Conservation (phyloP, 2,113 vertebrate species). For the Oreochromis spilurus region DNA sequence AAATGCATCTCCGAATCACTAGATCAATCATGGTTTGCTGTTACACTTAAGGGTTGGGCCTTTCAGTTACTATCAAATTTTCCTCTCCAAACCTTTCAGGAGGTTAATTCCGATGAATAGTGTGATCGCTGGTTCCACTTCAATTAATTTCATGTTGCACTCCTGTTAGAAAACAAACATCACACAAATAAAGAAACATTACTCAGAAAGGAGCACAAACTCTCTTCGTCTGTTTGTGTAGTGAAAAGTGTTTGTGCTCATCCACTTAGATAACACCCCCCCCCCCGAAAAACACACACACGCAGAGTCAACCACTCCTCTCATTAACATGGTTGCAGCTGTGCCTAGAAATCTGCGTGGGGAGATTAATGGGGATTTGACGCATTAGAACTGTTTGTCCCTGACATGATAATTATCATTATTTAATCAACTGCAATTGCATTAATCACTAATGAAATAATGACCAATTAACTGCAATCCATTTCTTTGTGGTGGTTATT, state of each 20-base stretch:
- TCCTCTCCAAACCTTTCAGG: background rate
- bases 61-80: background rate
- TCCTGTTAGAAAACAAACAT: conserved; percentile 14
- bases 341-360: background rate
- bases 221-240: background rate
- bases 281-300: background rate
- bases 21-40: background rate
- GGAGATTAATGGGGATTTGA: conserved; percentile 30
- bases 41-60: background rate
- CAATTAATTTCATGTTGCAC: conserved; percentile 1
- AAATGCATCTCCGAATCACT: background rate
- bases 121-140: background rate
- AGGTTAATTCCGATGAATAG: conserved; percentile 1
- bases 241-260: background rate
- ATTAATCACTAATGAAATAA: conserved; percentile 25
- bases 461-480: background rate
- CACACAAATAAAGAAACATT: background rate
- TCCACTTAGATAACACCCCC: background rate
- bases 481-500: background rate
- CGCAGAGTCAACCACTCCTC: background rate
- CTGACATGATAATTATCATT: conserved; percentile 37
- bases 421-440: conserved; percentile 27
- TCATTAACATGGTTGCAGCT: conserved; percentile 14
- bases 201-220: background rate
- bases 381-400: conserved; percentile 15